Evolutionary conservation across 2,797 vertebrate genomes (phyloP), one percentile per base, ranked within the genome.

Genomic region (Aselliscus stoliczkanus): DNA sequence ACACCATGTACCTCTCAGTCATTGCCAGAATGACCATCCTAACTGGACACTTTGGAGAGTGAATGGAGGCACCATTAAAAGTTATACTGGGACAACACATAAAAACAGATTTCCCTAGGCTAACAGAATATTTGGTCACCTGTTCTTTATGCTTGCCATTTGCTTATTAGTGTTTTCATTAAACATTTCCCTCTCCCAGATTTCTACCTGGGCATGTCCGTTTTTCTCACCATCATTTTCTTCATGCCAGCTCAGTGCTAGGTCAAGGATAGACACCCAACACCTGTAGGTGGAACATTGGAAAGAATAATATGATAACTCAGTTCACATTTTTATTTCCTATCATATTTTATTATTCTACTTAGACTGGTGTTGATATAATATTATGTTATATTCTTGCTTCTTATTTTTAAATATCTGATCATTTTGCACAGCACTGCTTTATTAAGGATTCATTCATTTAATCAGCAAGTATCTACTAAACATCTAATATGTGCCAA

Each of bases 241-340:
- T 52, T 72, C 64, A 86, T n/a, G 39, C n/a, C 85, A 50, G 34
- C 34, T 72, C 8, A 92, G 13, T 25, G 15, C 58, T 44, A 90
- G 86, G 37, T 93, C 37, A 84, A 31, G 67, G 94, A 93, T 2
- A 69, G 67, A 88, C 7, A n/a, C 42, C 58, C 84, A 93, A 34
- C 58, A 95, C 73, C 77, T 90, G 18, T 73, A 76, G 10, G 56
- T 65, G 37, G 4, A 76, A 85, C 4, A 10, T 9, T 39, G 58
- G 50, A 93, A 88, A 34, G 44, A 95, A 77, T 73, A 93, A 64
- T 83, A 77, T 25, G 31, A 90, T 82, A 90, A 85, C 12, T 93
- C n/a, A 70, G 50, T 83, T 91, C 58, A 65, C 39, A 56, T 65
- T 97, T 95, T 92, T 60, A 25, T 92, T 95, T 92, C 44, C 50